Evolutionary conservation across 2,888 invertebrate species (phyloP), one percentile per base, ranked within the genome.

Genomic region (Calliscelio sp.): DNA sequence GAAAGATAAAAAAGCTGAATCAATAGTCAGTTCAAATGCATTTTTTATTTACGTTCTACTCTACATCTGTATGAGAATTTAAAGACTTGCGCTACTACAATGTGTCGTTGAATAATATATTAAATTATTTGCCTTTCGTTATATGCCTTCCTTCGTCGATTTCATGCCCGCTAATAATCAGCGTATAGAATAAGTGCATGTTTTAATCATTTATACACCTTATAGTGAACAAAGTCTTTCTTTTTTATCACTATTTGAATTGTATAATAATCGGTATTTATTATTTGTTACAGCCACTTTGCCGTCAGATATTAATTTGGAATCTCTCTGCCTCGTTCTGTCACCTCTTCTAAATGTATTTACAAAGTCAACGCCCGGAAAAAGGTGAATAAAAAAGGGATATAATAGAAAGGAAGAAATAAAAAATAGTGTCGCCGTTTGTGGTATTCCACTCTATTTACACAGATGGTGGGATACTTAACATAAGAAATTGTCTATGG

Each of bases 51-150:
- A 77, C 41, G 51, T 88, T 89, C 90, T 90, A 89, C 87, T 90
- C 92, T 92, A 92, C 91, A 90, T 89, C 87, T 89, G 90, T 90
- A 92, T 68, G 81, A 85, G 91, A 90, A 91, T 90, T 90, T 87
- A 87, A 89, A 91, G 90, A 90, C 89, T 90, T 90, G 89, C 90
- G 87, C 91, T 89, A 90, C 92, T 92, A 93, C 92, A 91, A 89
- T 92, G 85, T 90, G 89, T 91, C 81, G 68, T 55, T 82, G 82
- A 82, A 91, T 90, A 87, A 89, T 90, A 91, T 88, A 85, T 88
- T 89, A 90, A 90, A 89, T 90, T 89, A 90, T 88, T 91, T 86
- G 80, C 85, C 84, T 87, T 85, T 87, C 66, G 75, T 86, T 88
- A 81, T 68, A 57, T 80, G 71, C 81, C 51, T 73, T 57, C 16